Conservation (phyloP, 2,113 vertebrate species). For the Muntiacus reevesi region DNA sequence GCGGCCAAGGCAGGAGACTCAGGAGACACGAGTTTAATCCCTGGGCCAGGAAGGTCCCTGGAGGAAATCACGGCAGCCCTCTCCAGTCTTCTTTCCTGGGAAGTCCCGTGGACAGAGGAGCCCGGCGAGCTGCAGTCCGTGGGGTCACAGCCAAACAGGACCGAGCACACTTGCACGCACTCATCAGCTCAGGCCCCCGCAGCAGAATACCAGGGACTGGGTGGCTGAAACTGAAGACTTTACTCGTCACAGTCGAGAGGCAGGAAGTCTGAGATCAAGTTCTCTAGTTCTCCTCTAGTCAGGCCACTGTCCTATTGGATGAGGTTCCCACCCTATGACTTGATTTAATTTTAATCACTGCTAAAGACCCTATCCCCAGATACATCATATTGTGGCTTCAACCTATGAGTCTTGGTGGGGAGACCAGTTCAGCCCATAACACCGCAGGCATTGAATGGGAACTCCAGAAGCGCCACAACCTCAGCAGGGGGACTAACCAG, state of each 20-base stretch:
- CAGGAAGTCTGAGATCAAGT: background rate
- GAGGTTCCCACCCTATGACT: background rate
- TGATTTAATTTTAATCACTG: background rate
- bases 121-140: background rate
- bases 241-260: background rate
- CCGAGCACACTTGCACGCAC: rapidly evolving
- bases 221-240: rapidly evolving
- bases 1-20: background rate
- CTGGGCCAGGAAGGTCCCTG: background rate
- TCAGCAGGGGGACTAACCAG: rapidly evolving
- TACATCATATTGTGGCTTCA: background rate
- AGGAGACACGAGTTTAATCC: background rate
- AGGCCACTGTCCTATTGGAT: background rate
- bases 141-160: background rate
- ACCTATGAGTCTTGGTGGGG: rapidly evolving
- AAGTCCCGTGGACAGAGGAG: background rate
- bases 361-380: background rate
- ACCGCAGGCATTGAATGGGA: rapidly evolving
- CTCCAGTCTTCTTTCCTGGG: background rate
- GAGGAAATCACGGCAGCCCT: background rate
- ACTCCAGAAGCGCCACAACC: background rate
- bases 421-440: rapidly evolving
- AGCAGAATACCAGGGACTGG: rapidly evolving
- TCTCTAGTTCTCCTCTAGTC: too few relatives aligned
- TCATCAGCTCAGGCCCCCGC: background rate